Base-by-base conservation (phyloP, 1,140 invertebrate species). In the Dreissena polymorpha region DNA sequence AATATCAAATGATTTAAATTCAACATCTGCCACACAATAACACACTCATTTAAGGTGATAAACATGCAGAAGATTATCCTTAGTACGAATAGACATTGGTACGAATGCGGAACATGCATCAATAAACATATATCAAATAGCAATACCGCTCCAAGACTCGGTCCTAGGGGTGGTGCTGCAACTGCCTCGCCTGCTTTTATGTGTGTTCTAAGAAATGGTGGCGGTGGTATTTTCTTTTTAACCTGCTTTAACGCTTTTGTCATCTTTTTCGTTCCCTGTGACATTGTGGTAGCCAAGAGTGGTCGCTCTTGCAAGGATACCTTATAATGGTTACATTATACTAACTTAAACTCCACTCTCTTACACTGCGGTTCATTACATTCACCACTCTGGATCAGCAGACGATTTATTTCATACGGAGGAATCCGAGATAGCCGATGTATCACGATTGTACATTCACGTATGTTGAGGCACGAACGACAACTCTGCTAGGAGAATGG, bases 81-180 rank as follows among this genome's bases (percentile, higher is more conserved):
- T 39, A 39, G 39, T 39, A 39, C 39, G 39, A 39, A 39, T 5
- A 39, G 39, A 39, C 39, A 39, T 39, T 2, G 39, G 39, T 39
- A 39, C 39, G 39, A 39, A 39, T 39, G 39, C 39, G 8, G 39
- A 39, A 39, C 39, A 39, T 2, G 8, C 39, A 39, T 39, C 39
- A 39, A 39, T 39, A 27, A 68, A 23, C 21, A 68, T 7, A 14
- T 21, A 39, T 16, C 6, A 68, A 68, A 1, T 14, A 21, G 16
- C 27, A 23, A 18, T 94, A 98, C 97, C 95, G 98, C 97, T 80
- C 97, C 97, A 75, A 99, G 94, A 94, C 96, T 96, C 50, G 97
- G 96, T 23, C 97, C 97, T n/a, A 99, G 93, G 64, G 97, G 97
- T 25, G 97, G 97, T 27, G 96, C 96, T 29, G 97, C 95, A 51